These are phyloP conservation scores for Shargacucullia verbasci DNA, from an alignment of 2,888 invertebrate species.

Conservation along the genomic window DNA sequence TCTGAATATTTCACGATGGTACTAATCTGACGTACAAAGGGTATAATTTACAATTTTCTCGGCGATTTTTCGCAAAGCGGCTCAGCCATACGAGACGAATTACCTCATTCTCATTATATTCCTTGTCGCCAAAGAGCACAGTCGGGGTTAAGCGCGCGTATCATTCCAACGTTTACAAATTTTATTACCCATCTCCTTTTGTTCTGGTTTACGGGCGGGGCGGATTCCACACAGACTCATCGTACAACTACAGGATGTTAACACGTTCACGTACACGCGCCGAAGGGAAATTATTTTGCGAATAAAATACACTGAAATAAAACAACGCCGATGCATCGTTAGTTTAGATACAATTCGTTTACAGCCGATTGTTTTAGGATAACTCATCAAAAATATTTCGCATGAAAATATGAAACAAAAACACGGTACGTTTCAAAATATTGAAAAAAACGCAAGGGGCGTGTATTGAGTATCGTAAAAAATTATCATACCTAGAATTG, in stretches of 20 bases:
- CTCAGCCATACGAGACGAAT: slow-evolving; percentile 72
- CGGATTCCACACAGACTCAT: slow-evolving; percentile 53
- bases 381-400: slow-evolving; percentile 47
- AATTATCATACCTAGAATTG: slow-evolving; percentile 22
- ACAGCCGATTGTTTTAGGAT: slow-evolving; percentile 49
- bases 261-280: slow-evolving; percentile 28
- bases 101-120: slow-evolving; percentile 77
- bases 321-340: slow-evolving; percentile 37
- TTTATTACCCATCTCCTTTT: slow-evolving; percentile 84
- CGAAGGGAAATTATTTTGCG: slow-evolving; percentile 19
- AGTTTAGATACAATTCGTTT: slow-evolving; percentile 50
- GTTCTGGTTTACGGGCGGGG: slow-evolving; percentile 71
- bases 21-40: slow-evolving; percentile 12
- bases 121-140: slow-evolving; percentile 71
- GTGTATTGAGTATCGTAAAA: slow-evolving; percentile 31
- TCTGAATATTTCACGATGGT: slow-evolving; percentile 33
- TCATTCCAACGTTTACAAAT: slow-evolving; percentile 86
- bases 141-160: slow-evolving; percentile 84
- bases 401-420: slow-evolving; percentile 42
- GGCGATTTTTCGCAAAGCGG: slow-evolving; percentile 57
- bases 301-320: slow-evolving; percentile 29
- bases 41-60: slow-evolving; percentile 52
- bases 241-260: slow-evolving; percentile 55
- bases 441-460: slow-evolving; percentile 25
- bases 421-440: slow-evolving; percentile 35